These are phyloP conservation scores for Pristionchus arcanus DNA, from an alignment of 2,888 invertebrate species.

Conservation along the genomic window DNA sequence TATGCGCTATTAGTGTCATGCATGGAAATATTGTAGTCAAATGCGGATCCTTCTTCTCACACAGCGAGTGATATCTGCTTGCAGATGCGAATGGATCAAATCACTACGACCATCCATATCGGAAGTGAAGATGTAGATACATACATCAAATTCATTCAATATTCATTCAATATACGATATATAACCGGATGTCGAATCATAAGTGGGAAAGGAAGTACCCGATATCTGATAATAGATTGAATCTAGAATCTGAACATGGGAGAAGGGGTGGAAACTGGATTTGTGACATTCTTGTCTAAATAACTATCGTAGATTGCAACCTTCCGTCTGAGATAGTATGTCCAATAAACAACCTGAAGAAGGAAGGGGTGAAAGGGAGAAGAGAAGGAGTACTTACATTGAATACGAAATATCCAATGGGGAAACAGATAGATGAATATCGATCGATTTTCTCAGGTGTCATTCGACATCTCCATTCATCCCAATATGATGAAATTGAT, in stretches of 20 bases:
- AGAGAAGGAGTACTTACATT: slow-evolving; percentile 68
- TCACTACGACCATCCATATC: too few species aligned
- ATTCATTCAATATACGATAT: background rate
- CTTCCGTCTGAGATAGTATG: slow-evolving; percentile 71
- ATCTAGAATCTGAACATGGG: slow-evolving; percentile 1
- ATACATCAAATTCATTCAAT: background rate
- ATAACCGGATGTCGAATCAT: slow-evolving; percentile 12
- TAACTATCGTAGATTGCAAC: slow-evolving; percentile 61
- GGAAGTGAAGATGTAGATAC: background rate
- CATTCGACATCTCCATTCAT: slow-evolving; percentile 53
- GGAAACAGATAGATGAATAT: slow-evolving; percentile 75
- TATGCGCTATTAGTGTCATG: background rate
- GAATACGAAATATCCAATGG: slow-evolving; percentile 77
- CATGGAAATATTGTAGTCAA: background rate
- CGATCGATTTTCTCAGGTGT: slow-evolving; percentile 75
- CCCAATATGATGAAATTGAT: slow-evolving; percentile 54
- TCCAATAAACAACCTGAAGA: slow-evolving; percentile 77
- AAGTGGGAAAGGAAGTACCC: slow-evolving; percentile 6
- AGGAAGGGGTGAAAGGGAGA: background rate
- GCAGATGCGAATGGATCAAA: background rate
- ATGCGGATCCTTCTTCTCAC: background rate
- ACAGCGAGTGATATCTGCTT: background rate
- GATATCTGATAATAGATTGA: background rate
- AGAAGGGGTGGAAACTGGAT: background rate
- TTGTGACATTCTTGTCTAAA: slow-evolving; percentile 17